These are phyloP conservation scores for Diadema setosum DNA, from an alignment of 35 echinoderm and acorn worm genomes.

Conservation along the genomic window DNA sequence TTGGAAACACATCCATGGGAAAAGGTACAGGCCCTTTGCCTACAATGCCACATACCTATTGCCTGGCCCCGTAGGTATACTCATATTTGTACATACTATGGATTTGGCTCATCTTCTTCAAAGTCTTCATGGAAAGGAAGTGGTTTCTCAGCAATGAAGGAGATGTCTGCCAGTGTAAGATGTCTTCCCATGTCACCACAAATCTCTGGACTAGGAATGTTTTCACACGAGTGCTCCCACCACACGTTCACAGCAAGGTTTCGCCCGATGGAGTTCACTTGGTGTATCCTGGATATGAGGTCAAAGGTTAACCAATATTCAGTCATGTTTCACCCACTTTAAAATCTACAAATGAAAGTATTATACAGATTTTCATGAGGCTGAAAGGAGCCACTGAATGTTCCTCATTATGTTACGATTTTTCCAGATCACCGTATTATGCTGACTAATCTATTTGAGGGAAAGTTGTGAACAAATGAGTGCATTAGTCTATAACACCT, in stretches of 20 bases:
- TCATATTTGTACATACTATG: too few relatives aligned
- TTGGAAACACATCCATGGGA: too few relatives aligned
- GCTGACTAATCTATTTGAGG: too few relatives aligned
- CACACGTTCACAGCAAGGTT: slow-evolving; percentile 87
- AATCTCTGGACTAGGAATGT: slow-evolving; percentile 31
- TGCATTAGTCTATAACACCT: too few relatives aligned
- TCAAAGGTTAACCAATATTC: neutral
- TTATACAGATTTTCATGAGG: neutral
- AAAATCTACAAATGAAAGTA: neutral
- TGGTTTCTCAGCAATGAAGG: neutral
- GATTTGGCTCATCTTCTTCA: neutral
- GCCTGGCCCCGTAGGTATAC: too few relatives aligned
- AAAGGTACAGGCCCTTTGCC: too few relatives aligned
- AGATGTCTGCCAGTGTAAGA: slow-evolving; percentile 56
- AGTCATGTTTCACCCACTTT: neutral
- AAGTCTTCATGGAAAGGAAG: neutral
- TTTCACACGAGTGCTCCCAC: slow-evolving; percentile 61
- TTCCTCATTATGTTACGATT: too few relatives aligned
- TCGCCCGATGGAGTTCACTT: slow-evolving; percentile 68
- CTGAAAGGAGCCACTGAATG: neutral
- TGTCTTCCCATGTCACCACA: slow-evolving; percentile 32
- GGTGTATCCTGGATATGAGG: slow-evolving; percentile 60
- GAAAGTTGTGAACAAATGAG: too few relatives aligned
- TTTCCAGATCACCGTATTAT: too few relatives aligned
- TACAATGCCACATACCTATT: too few relatives aligned